phyloP scores from a whole-genome alignment of 2,888 invertebrate genomes.

The Lacanobia wlatinum region DNA sequence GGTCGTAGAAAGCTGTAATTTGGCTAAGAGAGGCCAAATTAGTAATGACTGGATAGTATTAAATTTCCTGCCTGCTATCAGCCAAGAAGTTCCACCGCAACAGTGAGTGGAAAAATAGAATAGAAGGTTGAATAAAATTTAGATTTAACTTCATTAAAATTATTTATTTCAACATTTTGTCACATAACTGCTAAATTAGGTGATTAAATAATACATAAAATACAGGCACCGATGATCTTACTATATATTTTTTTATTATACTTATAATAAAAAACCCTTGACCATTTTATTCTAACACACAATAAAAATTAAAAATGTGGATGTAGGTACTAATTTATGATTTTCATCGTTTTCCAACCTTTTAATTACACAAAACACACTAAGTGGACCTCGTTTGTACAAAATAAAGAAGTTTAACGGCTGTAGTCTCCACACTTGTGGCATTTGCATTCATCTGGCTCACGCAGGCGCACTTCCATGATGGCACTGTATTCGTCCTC shows the following conservation, averaged over 20 bases:
- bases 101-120: too few relatives aligned
- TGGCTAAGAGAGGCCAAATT: too few relatives aligned
- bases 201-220: constrained; percentile 32
- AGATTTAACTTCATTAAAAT: constrained; percentile 44
- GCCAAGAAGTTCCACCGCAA: too few relatives aligned
- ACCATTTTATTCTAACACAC: constrained; percentile 36
- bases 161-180: constrained; percentile 56
- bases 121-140: constrained; percentile 16
- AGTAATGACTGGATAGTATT: too few relatives aligned
- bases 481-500: constrained; percentile 92
- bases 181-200: constrained; percentile 4
- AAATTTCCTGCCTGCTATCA: too few relatives aligned
- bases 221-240: constrained; percentile 50
- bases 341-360: constrained; percentile 1
- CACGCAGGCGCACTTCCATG: constrained; percentile 96
- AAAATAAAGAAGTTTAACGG: constrained; percentile 84
- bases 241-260: constrained; percentile 1
- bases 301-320: neutral
- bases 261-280: constrained; percentile 55
- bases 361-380: neutral
- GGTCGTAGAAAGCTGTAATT: too few relatives aligned
- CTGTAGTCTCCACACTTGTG: constrained; percentile 97
- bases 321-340: neutral
- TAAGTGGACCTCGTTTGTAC: neutral
- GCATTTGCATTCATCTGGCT: constrained; percentile 97